Base-by-base conservation (phyloP, 2,113 vertebrate species). In the Sapayoa aenigma region DNA sequence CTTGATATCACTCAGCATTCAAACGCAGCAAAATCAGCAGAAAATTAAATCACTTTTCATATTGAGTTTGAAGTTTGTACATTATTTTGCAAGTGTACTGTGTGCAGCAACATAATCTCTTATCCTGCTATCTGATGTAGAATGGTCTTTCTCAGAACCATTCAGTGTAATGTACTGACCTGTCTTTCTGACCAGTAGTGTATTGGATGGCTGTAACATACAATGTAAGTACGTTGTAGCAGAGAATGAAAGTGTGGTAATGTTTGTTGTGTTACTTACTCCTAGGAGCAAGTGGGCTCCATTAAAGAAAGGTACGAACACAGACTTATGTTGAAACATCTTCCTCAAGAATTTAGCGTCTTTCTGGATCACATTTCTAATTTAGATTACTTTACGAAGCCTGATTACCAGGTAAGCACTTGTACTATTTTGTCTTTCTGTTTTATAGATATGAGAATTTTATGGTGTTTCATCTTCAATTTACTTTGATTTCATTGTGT, bases 331-430 rank as follows among this genome's bases (percentile, higher is more conserved):
- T 97, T 99, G 95, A 99, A 99, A 97, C 99, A 99, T 96, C 98
- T 99, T 79, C 99, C 99, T 52, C 97, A 98, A 94, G 99, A 99
- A 97, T 99, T 99, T 63, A 98, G 71, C 6, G 73, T 98, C 76
- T 99, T 99, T 97, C 97, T 99, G 96, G 99, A 99, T 63, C 99
- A 99, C 94, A 98, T 99, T 92, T 98, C 98, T 90, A 98, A 89
- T 96, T 98, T 99, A 89, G 99, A 99, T 98, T 99, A 99, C 97
- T 99, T 99, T 97, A 99, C 99, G 27, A 99, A 99, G 96, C 99
- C 99, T 12, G 99, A 99, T 96, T 99, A 99, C 95, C 98, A 99
- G 99, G 99, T 99, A 97, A 98, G 90, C 13, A 30, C 76, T 83
- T 96, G 55, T 37, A 56, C 35, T 72, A 1, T 82, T 87, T 74